Evolutionary conservation across 2,888 invertebrate genomes (phyloP).

Genomic region (Margaritifera margaritifera): DNA sequence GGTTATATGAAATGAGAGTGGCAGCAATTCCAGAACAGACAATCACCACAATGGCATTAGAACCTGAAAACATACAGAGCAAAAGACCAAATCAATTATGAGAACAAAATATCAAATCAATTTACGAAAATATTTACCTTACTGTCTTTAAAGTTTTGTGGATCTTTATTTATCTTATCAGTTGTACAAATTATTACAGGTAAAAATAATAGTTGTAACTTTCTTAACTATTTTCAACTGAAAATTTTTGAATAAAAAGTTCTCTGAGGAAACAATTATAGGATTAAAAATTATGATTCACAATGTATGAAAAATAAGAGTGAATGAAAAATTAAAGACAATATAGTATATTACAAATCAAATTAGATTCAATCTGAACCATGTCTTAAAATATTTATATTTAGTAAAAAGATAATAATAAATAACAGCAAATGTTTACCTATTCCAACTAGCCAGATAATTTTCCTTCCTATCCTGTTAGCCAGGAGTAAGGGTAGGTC

Average conservation of each 20-base stretch:
- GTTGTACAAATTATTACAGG: too few species aligned
- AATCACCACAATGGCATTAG: conserved; percentile 62
- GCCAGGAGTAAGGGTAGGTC: conserved; percentile 19
- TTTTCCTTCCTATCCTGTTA: conserved; percentile 41
- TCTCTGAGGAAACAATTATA: too few species aligned
- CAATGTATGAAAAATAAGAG: too few species aligned
- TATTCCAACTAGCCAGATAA: conserved; percentile 62
- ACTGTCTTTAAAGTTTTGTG: too few species aligned
- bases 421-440: conserved; percentile 33
- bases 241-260: too few species aligned
- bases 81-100: background rate
- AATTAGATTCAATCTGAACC: background rate
- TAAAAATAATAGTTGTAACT: too few species aligned
- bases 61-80: conserved; percentile 43
- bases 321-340: background rate
- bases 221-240: too few species aligned
- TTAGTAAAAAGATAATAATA: background rate
- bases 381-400: background rate
- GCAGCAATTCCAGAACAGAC: conserved; percentile 50
- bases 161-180: too few species aligned
- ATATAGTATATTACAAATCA: conserved; percentile 1
- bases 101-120: too few species aligned
- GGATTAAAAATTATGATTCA: too few species aligned
- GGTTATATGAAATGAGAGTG: conserved; percentile 39
- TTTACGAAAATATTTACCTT: too few species aligned